A percentile compares a stretch with the other conserved stretches of the same genome.
phyloP scores from a whole-genome alignment of 1,140 invertebrate species.

The Mamestra configurata region DNA sequence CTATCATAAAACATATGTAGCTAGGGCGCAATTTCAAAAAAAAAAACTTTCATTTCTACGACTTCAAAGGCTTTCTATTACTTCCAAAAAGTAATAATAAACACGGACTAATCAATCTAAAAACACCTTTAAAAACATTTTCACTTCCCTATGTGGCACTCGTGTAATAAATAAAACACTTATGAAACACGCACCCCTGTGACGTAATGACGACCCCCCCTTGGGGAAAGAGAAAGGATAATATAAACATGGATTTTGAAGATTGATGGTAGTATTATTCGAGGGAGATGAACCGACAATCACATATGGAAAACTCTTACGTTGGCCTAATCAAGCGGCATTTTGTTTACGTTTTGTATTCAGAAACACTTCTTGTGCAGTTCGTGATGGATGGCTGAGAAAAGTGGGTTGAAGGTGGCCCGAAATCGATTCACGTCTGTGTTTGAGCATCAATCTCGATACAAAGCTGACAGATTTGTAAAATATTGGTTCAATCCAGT shows the following conservation, averaged over 20 bases:
- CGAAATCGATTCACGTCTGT: too few relatives aligned
- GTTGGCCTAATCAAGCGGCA: slow-evolving; percentile 18
- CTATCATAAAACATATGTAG: too few relatives aligned
- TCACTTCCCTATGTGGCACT: neutral
- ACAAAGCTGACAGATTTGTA: too few relatives aligned
- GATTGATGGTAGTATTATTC: slow-evolving; percentile 46
- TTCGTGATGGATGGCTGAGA: neutral
- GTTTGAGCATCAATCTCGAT: too few relatives aligned
- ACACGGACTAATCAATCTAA: too few relatives aligned
- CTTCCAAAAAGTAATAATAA: too few relatives aligned
- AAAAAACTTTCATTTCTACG: too few relatives aligned
- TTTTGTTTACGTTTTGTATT: slow-evolving; percentile 5
- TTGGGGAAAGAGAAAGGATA: slow-evolving; percentile 31
- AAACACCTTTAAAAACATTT: too few relatives aligned
- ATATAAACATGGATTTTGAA: slow-evolving; percentile 47
- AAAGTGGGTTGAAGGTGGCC: neutral
- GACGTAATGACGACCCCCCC: slow-evolving; percentile 22
- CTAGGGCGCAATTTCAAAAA: too few relatives aligned
- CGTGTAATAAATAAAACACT: neutral
- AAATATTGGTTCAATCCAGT: too few relatives aligned
- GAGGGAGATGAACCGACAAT: slow-evolving; percentile 38
- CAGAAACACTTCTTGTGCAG: neutral
- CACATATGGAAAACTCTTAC: slow-evolving; percentile 20
- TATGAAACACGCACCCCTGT: slow-evolving; percentile 18
- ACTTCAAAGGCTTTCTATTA: too few relatives aligned